Base-by-base conservation (phyloP, 2,113 vertebrate genomes). In the Megaleporinus macrocephalus region DNA sequence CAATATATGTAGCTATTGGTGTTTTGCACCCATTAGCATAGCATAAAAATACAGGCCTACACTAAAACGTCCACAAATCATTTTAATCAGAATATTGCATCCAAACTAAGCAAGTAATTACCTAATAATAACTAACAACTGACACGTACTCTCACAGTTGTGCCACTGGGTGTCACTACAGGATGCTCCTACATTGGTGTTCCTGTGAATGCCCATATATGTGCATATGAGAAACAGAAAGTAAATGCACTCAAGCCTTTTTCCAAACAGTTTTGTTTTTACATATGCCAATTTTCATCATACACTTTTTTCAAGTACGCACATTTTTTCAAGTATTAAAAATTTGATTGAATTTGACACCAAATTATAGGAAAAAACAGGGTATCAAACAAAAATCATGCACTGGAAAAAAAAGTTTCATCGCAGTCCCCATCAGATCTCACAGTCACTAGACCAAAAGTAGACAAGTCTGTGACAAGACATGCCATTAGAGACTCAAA, bases 111-210 rank as follows among this genome's bases (percentile, higher is more conserved):
- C 24, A 16, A 55, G 20, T 22, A 22, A 20, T 27, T 27, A 29
- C 57, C 15, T 14, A 26, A 26, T 57, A 72, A 36, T 68, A 78
- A 1, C 51, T 18, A 24, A 3, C n/a, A 1, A 49, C 16, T 13
- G 36, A 74, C 47, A 57, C 0, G 44, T 73, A 66, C 29, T 47
- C 3, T 69, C 26, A 82, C 44, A 72, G 24, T 47, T 65, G n/a
- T 15, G 66, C 61, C 73, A 77, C 77, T 76, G 62, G 61, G 73
- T 77, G 81, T 73, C 81, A 80, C 78, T 79, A 79, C 73, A 86
- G 18, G 70, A 51, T 51, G 16, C 24, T 65, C 49, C 51, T 27
- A 61, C 16, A 4, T 3, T 22, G 30, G 14, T 12, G 36, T 16
- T 76, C 16, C 30, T 44, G 44, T n/a, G 29, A 27, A n/a, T 51